Conservation (phyloP, 2,113 vertebrate genomes). For the Antennarius striatus region DNA sequence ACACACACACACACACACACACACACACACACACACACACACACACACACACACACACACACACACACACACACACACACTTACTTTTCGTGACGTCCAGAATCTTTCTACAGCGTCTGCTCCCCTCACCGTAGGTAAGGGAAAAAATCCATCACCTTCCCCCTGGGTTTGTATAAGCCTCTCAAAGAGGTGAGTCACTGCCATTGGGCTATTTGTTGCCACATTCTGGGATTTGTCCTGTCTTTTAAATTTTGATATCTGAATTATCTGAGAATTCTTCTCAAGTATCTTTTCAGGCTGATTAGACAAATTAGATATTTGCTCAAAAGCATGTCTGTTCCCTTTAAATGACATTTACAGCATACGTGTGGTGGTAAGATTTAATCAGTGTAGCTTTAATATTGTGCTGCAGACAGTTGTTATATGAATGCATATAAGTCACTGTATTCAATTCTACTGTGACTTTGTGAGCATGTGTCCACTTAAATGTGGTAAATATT, state of each 20-base stretch:
- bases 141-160: conserved; percentile 83
- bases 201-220: conserved; percentile 78
- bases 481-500: too few relatives aligned
- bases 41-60: conserved; percentile 47
- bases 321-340: conserved; percentile 6
- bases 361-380: too few relatives aligned
- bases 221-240: conserved; percentile 75
- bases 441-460: too few relatives aligned
- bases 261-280: conserved; percentile 52
- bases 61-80: conserved; percentile 57
- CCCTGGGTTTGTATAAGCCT: conserved; percentile 83
- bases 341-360: conserved; percentile 11
- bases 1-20: conserved; percentile 48
- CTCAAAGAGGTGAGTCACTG: conserved; percentile 77
- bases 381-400: too few relatives aligned
- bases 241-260: conserved; percentile 77
- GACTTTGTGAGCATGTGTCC: too few relatives aligned
- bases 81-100: conserved; percentile 77
- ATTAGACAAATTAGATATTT: conserved; percentile 31
- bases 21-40: conserved; percentile 46
- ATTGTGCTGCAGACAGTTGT: neutral
- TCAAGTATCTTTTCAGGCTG: conserved; percentile 34
- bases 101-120: conserved; percentile 83
- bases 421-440: too few relatives aligned
- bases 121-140: conserved; percentile 80